Conservation (phyloP, 2,797 vertebrate species). For the Malacoraja senta region DNA sequence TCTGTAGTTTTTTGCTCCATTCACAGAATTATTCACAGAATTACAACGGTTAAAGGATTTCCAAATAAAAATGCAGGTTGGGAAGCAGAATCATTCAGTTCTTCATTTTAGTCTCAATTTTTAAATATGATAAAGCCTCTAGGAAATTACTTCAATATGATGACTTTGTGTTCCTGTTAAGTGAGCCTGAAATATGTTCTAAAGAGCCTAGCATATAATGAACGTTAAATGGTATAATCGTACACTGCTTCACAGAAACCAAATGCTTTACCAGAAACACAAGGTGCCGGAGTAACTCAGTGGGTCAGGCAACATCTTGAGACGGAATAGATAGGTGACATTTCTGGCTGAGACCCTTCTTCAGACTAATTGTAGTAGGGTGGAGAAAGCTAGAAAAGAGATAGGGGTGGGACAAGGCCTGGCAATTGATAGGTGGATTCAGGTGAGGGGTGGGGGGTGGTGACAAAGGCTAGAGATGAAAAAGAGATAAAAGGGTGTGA, state of each 20-base stretch:
- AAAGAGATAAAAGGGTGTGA: too few relatives aligned
- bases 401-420: too few relatives aligned
- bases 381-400: too few relatives aligned
- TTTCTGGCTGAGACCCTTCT: too few relatives aligned
- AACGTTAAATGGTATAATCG: neutral
- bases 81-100: neutral
- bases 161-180: neutral
- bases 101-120: neutral
- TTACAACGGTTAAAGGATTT: neutral
- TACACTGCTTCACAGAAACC: neutral
- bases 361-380: too few relatives aligned
- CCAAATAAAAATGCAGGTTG: neutral
- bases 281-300: too few relatives aligned
- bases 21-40: neutral
- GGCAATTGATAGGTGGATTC: too few relatives aligned
- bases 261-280: neutral
- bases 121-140: neutral
- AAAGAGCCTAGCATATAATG: neutral
- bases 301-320: too few relatives aligned
- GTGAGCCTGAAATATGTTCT: neutral
- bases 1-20: too few relatives aligned
- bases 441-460: too few relatives aligned
- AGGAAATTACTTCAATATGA: neutral
- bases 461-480: too few relatives aligned
- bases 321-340: too few relatives aligned